Conservation (phyloP, 2,113 vertebrate species). For the Hipposideros armiger region DNA sequence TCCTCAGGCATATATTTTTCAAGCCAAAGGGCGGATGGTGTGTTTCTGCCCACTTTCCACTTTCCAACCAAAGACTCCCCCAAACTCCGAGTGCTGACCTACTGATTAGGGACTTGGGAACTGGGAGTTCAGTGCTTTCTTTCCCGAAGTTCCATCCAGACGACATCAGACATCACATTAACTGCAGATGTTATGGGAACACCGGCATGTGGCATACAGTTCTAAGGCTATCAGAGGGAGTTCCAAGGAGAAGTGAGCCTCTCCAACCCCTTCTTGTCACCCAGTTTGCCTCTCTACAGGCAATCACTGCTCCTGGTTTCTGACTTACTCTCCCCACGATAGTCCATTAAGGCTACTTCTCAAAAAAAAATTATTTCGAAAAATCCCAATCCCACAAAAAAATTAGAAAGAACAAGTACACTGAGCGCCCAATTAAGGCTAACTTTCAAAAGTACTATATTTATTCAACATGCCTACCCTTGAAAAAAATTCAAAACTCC, state of each 20-base stretch:
- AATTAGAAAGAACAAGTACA: slow-evolving; percentile 27
- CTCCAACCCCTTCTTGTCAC: background rate
- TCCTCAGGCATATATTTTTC: background rate
- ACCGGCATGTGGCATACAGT: background rate
- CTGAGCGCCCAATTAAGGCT: slow-evolving; percentile 37
- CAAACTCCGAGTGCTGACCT: background rate
- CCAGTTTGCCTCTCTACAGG: background rate
- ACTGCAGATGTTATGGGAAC: background rate
- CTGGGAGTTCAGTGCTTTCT: background rate
- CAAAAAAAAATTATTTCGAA: slow-evolving; percentile 15
- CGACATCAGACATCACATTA: background rate
- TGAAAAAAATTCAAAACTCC: slow-evolving; percentile 64
- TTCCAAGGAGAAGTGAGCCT: background rate
- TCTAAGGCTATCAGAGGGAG: background rate
- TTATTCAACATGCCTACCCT: slow-evolving; percentile 61
- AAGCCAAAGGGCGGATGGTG: background rate
- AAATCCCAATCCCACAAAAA: slow-evolving; percentile 44
- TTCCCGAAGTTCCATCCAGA: background rate
- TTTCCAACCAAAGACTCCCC: background rate
- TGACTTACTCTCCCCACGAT: background rate
- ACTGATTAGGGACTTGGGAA: background rate
- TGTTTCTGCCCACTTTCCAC: slow-evolving; percentile 1
- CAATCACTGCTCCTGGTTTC: background rate
- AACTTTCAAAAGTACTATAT: slow-evolving; percentile 68
- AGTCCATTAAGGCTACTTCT: slow-evolving; percentile 40